Evolutionary conservation across 2,113 vertebrate species (phyloP).

Genomic region (Microtus ochrogaster): DNA sequence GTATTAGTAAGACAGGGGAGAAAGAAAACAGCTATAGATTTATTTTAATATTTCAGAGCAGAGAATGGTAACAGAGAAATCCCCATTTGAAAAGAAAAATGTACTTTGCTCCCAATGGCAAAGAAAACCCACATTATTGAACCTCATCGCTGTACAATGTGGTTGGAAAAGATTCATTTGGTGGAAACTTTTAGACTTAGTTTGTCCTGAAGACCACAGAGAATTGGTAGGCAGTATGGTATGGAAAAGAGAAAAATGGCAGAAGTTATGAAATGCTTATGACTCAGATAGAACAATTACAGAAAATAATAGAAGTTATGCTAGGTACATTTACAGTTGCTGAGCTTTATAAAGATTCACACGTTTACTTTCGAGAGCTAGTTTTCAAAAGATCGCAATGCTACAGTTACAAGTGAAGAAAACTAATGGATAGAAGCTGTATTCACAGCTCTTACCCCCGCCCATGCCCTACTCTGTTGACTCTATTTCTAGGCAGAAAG

Average conservation of each 20-base stretch:
- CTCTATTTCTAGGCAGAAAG: not conserved
- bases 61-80: slow-evolving; percentile 75
- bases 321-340: not conserved
- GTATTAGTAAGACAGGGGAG: slow-evolving; percentile 55
- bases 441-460: not conserved
- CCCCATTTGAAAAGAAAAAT: slow-evolving; percentile 67
- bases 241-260: not conserved
- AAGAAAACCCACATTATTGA: slow-evolving; percentile 66
- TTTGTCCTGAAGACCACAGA: not conserved
- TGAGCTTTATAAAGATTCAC: not conserved
- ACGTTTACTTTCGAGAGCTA: not conserved
- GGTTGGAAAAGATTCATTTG: slow-evolving; percentile 30
- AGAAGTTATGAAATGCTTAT: not conserved
- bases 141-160: not conserved
- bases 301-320: not conserved
- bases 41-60: slow-evolving; percentile 68
- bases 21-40: slow-evolving; percentile 65
- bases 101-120: slow-evolving; percentile 55
- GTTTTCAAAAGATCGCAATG: not conserved
- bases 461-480: no score
- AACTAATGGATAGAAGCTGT: rapidly evolving
- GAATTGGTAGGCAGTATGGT: not conserved
- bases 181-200: slow-evolving; percentile 38
- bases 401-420: not conserved
- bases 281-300: not conserved